Conservation (phyloP, 2,113 vertebrate genomes). For the Apeltes quadracus region DNA sequence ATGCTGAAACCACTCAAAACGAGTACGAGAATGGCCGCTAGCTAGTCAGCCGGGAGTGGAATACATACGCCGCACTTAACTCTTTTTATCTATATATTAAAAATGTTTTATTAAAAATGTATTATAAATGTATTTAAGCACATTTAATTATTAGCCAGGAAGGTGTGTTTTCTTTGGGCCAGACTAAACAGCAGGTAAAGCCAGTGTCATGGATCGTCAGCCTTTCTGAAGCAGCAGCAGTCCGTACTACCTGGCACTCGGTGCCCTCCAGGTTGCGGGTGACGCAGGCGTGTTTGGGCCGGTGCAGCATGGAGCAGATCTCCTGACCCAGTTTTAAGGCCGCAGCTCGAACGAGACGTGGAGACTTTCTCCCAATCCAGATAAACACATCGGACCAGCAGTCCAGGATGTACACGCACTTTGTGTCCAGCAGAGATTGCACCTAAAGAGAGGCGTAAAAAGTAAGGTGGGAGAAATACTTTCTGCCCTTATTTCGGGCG, state of each 20-base stretch:
- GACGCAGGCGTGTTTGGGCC: slow-evolving; percentile 91
- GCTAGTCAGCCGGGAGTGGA: neutral
- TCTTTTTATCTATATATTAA: neutral
- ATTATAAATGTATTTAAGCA: neutral
- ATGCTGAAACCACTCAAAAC: neutral
- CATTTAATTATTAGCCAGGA: neutral
- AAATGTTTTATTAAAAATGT: neutral
- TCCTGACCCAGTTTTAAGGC: slow-evolving; percentile 97
- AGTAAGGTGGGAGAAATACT: neutral
- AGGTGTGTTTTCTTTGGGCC: neutral
- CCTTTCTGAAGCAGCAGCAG: no score
- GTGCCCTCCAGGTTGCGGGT: slow-evolving; percentile 95
- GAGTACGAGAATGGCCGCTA: neutral
- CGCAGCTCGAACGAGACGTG: slow-evolving; percentile 91
- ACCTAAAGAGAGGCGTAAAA: slow-evolving; percentile 75
- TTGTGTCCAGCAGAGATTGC: slow-evolving; percentile 95
- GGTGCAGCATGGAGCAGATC: slow-evolving; percentile 94
- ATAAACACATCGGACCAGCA: slow-evolving; percentile 98
- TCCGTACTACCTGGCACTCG: slow-evolving; percentile 90
- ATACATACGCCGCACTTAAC: neutral
- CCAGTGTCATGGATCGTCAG: neutral
- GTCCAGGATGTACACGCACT: slow-evolving; percentile 94
- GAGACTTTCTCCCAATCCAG: slow-evolving; percentile 96
- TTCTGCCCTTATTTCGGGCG: no score
- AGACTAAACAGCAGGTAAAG: neutral